These are phyloP conservation scores for Danio kyathit DNA, from an alignment of 2,797 vertebrate species.

Conservation along the genomic window DNA sequence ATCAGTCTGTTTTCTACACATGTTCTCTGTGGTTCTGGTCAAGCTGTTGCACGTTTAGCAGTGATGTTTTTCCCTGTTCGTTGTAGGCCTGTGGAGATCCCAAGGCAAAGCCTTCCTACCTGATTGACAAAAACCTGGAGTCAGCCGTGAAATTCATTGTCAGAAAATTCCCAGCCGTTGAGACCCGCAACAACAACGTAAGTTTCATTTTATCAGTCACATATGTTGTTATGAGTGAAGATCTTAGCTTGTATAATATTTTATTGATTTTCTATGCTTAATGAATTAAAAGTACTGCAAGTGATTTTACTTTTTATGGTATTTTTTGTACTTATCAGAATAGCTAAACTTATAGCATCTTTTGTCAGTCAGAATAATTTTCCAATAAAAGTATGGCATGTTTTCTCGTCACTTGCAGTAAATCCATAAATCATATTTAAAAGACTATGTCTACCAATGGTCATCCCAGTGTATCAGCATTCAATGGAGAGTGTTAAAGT, in stretches of 20 bases:
- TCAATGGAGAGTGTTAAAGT: background rate
- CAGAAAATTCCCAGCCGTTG: conserved; percentile 97
- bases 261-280: background rate
- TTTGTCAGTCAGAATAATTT: background rate
- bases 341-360: background rate
- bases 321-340: background rate
- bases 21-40: conserved; percentile 3
- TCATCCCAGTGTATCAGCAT: background rate
- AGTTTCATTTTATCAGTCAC: conserved; percentile 68
- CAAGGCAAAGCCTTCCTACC: conserved; percentile 98
- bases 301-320: background rate
- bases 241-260: background rate
- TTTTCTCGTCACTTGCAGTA: conserved; percentile 16
- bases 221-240: background rate
- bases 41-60: conserved; percentile 54
- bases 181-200: conserved; percentile 98
- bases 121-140: conserved; percentile 98
- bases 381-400: background rate
- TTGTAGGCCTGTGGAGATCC: conserved; percentile 96
- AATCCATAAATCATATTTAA: background rate
- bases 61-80: conserved; percentile 56
- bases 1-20: conserved; percentile 30
- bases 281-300: background rate
- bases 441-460: background rate
- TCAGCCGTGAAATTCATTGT: conserved; percentile 99